A percentile compares a stretch with the other conserved stretches of the same genome.
Conservation (phyloP, 2,888 invertebrate species). For the Nymphalis polychloros region DNA sequence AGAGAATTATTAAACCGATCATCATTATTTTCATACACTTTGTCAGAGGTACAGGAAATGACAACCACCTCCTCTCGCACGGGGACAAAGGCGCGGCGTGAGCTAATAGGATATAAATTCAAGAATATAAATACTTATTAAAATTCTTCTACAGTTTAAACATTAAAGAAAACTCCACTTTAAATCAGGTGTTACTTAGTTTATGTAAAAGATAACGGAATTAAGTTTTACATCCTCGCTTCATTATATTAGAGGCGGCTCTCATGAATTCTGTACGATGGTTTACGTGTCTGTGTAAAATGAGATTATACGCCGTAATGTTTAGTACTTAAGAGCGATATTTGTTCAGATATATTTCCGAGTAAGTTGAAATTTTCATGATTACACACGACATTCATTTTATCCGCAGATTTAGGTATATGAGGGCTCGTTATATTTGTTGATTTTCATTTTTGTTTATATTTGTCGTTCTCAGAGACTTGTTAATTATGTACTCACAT, state of each 20-base stretch:
- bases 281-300: slow-evolving; percentile 4
- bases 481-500: slow-evolving; percentile 13
- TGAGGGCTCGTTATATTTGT: slow-evolving; percentile 17
- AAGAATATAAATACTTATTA: too few relatives aligned
- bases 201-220: slow-evolving; percentile 25
- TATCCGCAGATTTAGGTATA: slow-evolving; percentile 15
- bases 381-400: slow-evolving; percentile 16
- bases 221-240: slow-evolving; percentile 20
- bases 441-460: slow-evolving; percentile 13
- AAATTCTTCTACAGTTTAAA: slow-evolving; percentile 5
- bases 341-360: background rate
- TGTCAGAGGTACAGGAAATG: too few relatives aligned
- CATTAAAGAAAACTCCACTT: slow-evolving; percentile 12
- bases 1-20: too few relatives aligned
- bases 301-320: slow-evolving; percentile 14
- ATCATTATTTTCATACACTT: too few relatives aligned
- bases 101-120: too few relatives aligned
- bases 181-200: slow-evolving; percentile 9
- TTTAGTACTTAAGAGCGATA: slow-evolving; percentile 2
- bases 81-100: too few relatives aligned
- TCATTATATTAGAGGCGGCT: slow-evolving; percentile 13
- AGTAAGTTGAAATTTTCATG: slow-evolving; percentile 14
- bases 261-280: background rate
- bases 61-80: too few relatives aligned
- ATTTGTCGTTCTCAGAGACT: background rate